phyloP scores from a whole-genome alignment of 1,140 invertebrate species.

The Conopomorpha cramerella region DNA sequence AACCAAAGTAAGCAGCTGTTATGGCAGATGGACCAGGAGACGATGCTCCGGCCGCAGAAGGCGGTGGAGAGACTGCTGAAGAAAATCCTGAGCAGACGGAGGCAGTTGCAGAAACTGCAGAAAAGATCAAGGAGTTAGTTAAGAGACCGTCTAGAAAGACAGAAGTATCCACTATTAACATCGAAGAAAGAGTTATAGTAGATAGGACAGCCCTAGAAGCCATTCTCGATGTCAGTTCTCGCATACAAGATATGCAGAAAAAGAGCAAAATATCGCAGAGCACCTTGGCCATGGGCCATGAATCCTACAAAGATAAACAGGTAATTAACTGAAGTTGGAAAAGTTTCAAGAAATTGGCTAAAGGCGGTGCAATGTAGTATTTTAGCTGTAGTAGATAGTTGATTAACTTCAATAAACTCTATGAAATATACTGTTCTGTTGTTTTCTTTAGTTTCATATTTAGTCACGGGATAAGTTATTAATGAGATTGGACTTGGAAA shows the following conservation, averaged over 20 bases:
- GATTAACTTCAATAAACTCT: too few relatives aligned
- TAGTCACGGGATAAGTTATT: too few relatives aligned
- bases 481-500: too few relatives aligned
- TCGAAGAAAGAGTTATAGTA: conserved; percentile 14
- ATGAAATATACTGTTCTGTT: too few relatives aligned
- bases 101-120: conserved; percentile 19
- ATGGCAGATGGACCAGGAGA: conserved; percentile 1
- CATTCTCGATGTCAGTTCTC: conserved; percentile 41
- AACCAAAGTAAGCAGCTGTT: too few relatives aligned
- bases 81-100: conserved; percentile 10
- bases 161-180: too few relatives aligned
- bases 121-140: conserved; percentile 19
- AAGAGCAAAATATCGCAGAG: conserved; percentile 44
- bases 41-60: conserved; percentile 5
- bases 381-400: too few relatives aligned
- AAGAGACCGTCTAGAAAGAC: conserved; percentile 14
- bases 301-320: conserved; percentile 49
- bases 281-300: conserved; percentile 32
- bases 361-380: too few relatives aligned
- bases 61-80: conserved; percentile 2
- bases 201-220: conserved; percentile 41
- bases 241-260: conserved; percentile 36
- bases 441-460: conserved; percentile 9
- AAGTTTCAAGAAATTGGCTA: too few relatives aligned
- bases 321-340: too few relatives aligned